These are phyloP conservation scores for Eulemur mongoz DNA, from an alignment of 2,797 vertebrate genomes.

Conservation along the genomic window DNA sequence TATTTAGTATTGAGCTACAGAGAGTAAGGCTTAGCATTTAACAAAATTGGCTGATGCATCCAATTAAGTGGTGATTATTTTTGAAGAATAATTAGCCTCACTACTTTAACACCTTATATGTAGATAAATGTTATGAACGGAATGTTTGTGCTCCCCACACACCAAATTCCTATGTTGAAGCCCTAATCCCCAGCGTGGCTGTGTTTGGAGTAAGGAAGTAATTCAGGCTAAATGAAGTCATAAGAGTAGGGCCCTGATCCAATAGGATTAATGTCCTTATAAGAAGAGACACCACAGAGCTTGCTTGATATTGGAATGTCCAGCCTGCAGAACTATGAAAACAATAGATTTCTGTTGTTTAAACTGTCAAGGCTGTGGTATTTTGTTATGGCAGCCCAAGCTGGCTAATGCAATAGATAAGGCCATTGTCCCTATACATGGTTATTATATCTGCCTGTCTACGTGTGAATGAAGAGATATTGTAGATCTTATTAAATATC, in stretches of 20 bases:
- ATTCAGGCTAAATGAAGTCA: background rate
- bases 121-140: background rate
- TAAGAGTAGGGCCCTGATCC: background rate
- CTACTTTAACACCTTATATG: background rate
- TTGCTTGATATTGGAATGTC: background rate
- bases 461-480: background rate
- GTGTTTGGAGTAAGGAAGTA: background rate
- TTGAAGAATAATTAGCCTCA: background rate
- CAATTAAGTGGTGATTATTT: background rate
- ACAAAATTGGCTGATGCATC: background rate
- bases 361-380: background rate
- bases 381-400: background rate
- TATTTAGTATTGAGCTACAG: background rate
- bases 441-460: background rate
- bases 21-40: background rate
- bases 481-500: background rate
- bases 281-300: background rate
- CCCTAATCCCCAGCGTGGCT: background rate
- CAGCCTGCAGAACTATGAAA: background rate
- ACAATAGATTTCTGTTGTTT: background rate
- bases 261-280: background rate
- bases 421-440: background rate
- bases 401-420: background rate
- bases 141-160: background rate
- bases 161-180: background rate